phyloP scores from a whole-genome alignment of 2,797 vertebrate genomes.

The Gymnocypris eckloni region DNA sequence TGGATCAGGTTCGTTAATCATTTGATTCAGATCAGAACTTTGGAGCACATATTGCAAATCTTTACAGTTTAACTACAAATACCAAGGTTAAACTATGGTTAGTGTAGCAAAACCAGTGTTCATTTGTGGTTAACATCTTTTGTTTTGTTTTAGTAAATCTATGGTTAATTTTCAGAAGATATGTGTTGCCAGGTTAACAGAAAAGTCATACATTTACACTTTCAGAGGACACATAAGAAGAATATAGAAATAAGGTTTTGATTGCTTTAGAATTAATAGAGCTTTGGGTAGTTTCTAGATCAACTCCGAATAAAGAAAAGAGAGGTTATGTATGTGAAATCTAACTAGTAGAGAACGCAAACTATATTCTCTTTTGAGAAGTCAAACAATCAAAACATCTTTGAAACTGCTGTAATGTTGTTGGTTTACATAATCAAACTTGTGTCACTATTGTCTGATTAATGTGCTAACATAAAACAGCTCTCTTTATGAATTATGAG shows the following conservation, averaged over 20 bases:
- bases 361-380: neutral
- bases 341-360: too few relatives aligned
- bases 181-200: too few relatives aligned
- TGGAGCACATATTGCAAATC: neutral
- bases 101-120: neutral
- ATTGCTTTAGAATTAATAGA: neutral
- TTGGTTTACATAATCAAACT: neutral
- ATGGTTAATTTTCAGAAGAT: neutral
- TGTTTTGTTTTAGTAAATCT: neutral
- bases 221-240: too few relatives aligned
- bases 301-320: neutral
- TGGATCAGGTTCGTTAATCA: fast-evolving
- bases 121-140: neutral
- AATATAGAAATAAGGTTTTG: too few relatives aligned
- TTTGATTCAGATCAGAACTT: too few relatives aligned
- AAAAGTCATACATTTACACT: too few relatives aligned
- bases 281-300: neutral
- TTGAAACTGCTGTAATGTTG: neutral
- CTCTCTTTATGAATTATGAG: neutral
- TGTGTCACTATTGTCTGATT: neutral
- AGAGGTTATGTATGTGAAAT: neutral
- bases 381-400: neutral
- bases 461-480: neutral
- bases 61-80: neutral
- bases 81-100: neutral